These are phyloP conservation scores for Callosobruchus maculatus DNA, from an alignment of 2,888 invertebrate species.

Conservation along the genomic window DNA sequence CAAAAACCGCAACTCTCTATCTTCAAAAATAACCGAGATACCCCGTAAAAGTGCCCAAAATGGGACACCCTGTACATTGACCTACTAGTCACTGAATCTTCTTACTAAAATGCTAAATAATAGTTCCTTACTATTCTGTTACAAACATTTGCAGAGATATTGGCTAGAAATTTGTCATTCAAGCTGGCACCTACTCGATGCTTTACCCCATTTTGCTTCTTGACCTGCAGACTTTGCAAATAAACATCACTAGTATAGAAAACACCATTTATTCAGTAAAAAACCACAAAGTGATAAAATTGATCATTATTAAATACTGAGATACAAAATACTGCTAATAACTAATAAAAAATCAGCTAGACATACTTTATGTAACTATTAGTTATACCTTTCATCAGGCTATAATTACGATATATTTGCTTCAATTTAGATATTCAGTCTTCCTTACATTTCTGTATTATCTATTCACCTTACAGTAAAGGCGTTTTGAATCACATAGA, in stretches of 20 bases:
- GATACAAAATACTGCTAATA: constrained; percentile 23
- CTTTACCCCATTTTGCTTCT: no score
- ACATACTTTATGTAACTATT: not conserved
- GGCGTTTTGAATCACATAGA: not conserved
- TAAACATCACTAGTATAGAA: not conserved
- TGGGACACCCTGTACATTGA: no score
- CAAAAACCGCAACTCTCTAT: no score
- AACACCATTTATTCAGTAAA: constrained; percentile 4
- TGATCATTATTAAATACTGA: constrained; percentile 18
- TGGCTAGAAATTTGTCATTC: no score
- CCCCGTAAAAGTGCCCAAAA: no score
- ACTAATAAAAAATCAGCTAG: not conserved
- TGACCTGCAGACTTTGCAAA: not conserved
- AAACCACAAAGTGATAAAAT: not conserved
- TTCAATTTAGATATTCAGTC: not conserved
- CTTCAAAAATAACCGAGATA: no score
- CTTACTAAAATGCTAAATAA: no score
- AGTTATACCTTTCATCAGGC: not conserved
- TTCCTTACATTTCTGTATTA: not conserved
- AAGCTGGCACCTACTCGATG: no score
- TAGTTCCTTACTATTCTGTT: no score
- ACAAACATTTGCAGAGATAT: no score
- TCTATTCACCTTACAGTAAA: not conserved
- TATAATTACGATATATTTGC: not conserved
- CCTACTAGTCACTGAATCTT: no score